Percentiles rank a stretch among this genome's conserved stretches.
These are phyloP conservation scores for Ispidina lecontei DNA, from an alignment of 2,797 vertebrate genomes.

Conservation along the genomic window DNA sequence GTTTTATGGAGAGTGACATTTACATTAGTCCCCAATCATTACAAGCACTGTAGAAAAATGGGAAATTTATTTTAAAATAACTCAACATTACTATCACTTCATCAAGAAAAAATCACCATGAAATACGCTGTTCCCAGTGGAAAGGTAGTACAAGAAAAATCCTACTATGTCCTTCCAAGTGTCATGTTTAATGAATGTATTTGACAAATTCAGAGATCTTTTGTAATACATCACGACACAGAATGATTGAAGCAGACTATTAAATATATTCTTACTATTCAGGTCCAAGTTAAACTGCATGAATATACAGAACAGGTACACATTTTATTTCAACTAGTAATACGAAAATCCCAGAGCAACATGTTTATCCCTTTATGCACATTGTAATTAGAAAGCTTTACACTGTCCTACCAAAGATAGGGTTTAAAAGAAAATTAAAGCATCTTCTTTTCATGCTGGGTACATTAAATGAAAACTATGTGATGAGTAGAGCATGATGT, in stretches of 20 bases:
- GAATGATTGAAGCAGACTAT: slow-evolving; percentile 40
- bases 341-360: slow-evolving; percentile 1
- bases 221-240: slow-evolving; percentile 22
- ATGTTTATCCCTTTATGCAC: background rate
- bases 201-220: slow-evolving; percentile 61
- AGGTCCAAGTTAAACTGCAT: slow-evolving; percentile 27
- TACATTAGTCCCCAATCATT: slow-evolving; percentile 31
- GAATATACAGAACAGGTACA: slow-evolving; percentile 9
- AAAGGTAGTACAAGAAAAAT: slow-evolving; percentile 47
- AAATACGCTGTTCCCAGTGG: slow-evolving; percentile 51
- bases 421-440: background rate
- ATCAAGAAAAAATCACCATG: slow-evolving; percentile 35
- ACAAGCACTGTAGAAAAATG: background rate
- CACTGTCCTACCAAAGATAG: background rate
- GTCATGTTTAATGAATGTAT: slow-evolving; percentile 66
- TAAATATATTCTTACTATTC: slow-evolving; percentile 37
- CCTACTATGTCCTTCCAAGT: background rate
- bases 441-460: background rate
- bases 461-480: background rate
- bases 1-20: slow-evolving; percentile 29
- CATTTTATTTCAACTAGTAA: background rate
- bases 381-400: background rate
- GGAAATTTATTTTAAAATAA: slow-evolving; percentile 39
- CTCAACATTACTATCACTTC: slow-evolving; percentile 23
- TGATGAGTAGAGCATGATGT: background rate